phyloP scores from a whole-genome alignment of 2,888 invertebrate species.

The Drosophila subsilvestris region DNA sequence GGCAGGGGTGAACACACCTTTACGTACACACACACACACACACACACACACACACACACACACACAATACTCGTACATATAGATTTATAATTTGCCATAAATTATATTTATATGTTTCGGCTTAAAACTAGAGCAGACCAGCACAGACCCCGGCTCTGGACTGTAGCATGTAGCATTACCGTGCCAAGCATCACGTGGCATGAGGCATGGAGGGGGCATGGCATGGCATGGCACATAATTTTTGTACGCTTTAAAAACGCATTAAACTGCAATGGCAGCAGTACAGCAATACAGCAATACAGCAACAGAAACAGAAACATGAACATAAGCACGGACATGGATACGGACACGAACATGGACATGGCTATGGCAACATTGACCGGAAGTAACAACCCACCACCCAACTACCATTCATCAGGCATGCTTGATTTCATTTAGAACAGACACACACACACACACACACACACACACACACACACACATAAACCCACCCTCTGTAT shows the following conservation, averaged over 20 bases:
- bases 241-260: conserved; percentile 57
- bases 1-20: neutral
- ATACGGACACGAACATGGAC: conserved; percentile 25
- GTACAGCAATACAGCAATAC: neutral
- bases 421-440: conserved; percentile 53
- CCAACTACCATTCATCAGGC: conserved; percentile 13
- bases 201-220: too few species aligned
- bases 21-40: neutral
- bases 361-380: conserved; percentile 25
- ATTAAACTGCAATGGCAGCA: conserved; percentile 62
- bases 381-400: conserved; percentile 8
- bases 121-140: conserved; percentile 31
- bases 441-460: conserved; percentile 9
- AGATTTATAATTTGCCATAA: conserved; percentile 40
- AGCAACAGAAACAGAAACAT: neutral
- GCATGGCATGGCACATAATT: conserved; percentile 33
- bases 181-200: neutral
- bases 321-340: conserved; percentile 15
- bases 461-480: conserved; percentile 17
- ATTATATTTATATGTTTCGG: conserved; percentile 40
- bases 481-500: conserved; percentile 16
- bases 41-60: neutral
- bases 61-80: neutral
- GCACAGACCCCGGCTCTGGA: neutral
- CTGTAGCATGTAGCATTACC: neutral